These are phyloP conservation scores for Heterodera carotae DNA, from an alignment of 1,140 invertebrate species.

Conservation along the genomic window DNA sequence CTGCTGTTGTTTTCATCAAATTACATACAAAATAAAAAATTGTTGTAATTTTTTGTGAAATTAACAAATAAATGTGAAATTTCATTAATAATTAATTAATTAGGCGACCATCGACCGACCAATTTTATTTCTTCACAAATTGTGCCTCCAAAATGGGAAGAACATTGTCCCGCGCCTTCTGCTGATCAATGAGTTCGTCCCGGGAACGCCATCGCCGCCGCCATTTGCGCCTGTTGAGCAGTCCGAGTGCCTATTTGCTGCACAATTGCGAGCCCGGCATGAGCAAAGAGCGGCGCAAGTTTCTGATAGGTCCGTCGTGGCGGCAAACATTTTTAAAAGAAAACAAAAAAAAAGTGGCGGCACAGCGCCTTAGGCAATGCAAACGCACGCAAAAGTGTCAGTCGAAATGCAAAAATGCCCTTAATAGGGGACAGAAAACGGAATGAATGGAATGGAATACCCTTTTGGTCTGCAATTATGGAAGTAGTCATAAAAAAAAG, in stretches of 20 bases:
- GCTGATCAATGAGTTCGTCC: background rate
- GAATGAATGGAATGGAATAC: too few relatives aligned
- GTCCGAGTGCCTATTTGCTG: constrained; percentile 24
- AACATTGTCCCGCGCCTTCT: background rate
- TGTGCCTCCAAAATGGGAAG: background rate
- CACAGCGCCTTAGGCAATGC: too few relatives aligned
- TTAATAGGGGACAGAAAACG: background rate
- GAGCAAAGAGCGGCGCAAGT: constrained; percentile 46
- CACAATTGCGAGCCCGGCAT: constrained; percentile 26
- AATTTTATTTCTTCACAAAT: too few relatives aligned
- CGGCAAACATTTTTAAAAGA: background rate
- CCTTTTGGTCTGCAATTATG: too few relatives aligned
- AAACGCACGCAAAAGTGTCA: too few relatives aligned
- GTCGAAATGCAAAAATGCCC: too few relatives aligned
- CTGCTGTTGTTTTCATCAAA: too few relatives aligned
- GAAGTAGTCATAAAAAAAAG: background rate
- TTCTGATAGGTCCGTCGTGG: constrained; percentile 39
- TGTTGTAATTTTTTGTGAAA: background rate
- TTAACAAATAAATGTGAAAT: too few relatives aligned
- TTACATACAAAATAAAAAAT: background rate
- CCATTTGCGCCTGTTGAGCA: constrained; percentile 10
- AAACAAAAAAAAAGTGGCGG: background rate
- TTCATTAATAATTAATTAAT: too few relatives aligned
- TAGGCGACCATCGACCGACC: too few relatives aligned
- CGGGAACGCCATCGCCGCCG: constrained; percentile 4